These are phyloP conservation scores for Machimus atricapillus DNA, from an alignment of 2,888 invertebrate species.

Conservation along the genomic window DNA sequence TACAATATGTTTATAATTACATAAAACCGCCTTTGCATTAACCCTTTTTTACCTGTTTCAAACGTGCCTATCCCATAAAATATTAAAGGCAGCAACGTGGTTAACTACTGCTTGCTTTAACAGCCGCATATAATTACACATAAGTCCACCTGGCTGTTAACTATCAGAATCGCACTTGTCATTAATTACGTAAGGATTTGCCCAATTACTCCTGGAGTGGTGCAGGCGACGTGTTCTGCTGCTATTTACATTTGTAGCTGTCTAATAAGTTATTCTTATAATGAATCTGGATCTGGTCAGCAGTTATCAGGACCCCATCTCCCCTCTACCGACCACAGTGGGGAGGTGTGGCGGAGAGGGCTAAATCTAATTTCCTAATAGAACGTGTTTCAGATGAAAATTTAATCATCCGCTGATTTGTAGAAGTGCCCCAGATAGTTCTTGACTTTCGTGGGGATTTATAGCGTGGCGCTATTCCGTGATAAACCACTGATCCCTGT, in stretches of 20 bases:
- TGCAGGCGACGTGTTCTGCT: not conserved
- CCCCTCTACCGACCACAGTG: not conserved
- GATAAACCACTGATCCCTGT: not conserved
- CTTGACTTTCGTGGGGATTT: not conserved
- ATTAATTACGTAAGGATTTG: slow-evolving; percentile 24
- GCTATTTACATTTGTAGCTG: slow-evolving; percentile 14
- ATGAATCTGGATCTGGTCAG: slow-evolving; percentile 6
- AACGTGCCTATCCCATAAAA: not conserved
- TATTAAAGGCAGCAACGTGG: not conserved
- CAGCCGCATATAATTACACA: not conserved
- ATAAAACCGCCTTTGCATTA: not conserved
- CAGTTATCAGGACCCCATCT: not conserved
- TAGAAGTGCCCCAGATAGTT: not conserved
- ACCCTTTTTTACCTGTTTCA: not conserved
- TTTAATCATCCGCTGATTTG: slow-evolving; percentile 12
- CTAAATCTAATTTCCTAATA: slow-evolving; percentile 1
- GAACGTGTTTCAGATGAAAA: not conserved
- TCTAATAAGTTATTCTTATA: slow-evolving; percentile 21
- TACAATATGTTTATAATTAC: not conserved
- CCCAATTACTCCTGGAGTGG: not conserved
- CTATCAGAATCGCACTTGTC: slow-evolving; percentile 7
- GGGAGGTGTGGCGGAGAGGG: not conserved
- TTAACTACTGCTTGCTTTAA: slow-evolving; percentile 2
- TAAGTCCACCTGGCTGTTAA: not conserved
- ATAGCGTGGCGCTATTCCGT: not conserved